These are phyloP conservation scores for Aphaenogaster floridana DNA, from an alignment of 1,140 invertebrate genomes.

Conservation along the genomic window DNA sequence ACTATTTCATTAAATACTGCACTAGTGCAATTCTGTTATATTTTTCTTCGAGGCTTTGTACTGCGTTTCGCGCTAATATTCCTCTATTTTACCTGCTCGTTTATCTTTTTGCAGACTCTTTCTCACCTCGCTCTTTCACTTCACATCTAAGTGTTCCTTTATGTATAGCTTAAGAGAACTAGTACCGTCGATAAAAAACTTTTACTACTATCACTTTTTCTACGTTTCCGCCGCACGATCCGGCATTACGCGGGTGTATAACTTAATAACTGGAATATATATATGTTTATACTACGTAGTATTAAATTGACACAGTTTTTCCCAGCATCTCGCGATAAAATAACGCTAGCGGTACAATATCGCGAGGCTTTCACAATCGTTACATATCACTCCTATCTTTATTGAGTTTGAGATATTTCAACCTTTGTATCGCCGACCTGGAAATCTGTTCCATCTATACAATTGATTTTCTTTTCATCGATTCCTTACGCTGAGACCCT, in stretches of 20 bases:
- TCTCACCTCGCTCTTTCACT: neutral
- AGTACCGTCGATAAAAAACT: neutral
- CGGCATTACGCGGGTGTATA: neutral
- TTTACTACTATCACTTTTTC: neutral
- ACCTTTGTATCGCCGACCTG: neutral
- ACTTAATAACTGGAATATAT: conserved; percentile 14
- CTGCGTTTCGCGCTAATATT: conserved; percentile 3
- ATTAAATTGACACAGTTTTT: neutral
- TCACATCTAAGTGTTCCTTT: neutral
- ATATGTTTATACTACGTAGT: neutral
- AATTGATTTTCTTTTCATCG: neutral
- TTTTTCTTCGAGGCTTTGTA: conserved; percentile 8
- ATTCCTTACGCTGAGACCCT: neutral
- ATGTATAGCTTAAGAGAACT: conserved; percentile 6
- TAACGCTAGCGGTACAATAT: neutral
- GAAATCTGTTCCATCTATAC: conserved; percentile 20
- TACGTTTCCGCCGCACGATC: neutral
- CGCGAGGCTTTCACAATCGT: neutral
- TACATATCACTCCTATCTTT: neutral
- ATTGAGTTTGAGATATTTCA: neutral
- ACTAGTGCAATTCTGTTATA: neutral
- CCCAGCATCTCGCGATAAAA: neutral
- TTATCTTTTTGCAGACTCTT: neutral
- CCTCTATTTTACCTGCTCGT: conserved; percentile 18
- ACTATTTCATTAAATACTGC: conserved; percentile 29